phyloP scores from a whole-genome alignment of 1,140 invertebrate species.

The Drosophila athabasca region DNA sequence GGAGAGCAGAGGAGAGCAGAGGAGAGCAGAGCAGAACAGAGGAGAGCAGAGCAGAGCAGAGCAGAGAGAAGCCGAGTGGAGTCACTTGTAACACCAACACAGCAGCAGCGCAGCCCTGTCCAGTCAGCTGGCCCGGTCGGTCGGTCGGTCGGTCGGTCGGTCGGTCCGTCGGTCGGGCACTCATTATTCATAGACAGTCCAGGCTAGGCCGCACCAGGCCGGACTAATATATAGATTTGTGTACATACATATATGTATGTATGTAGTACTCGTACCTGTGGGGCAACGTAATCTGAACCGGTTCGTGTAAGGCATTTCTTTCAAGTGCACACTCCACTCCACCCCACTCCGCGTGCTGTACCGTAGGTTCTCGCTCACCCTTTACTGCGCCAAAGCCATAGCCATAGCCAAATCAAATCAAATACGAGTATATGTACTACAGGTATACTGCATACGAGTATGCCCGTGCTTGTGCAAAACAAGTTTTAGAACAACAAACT shows the following conservation, averaged over 20 bases:
- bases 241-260: neutral
- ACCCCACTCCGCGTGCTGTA: conserved; percentile 9
- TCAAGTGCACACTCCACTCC: conserved; percentile 57
- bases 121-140: neutral
- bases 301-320: conserved; percentile 68
- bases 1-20: neutral
- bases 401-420: conserved; percentile 32
- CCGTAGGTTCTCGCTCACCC: conserved; percentile 62
- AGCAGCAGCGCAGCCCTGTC: conserved; percentile 2
- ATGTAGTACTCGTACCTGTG: neutral
- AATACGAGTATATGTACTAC: conserved; percentile 3
- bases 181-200: conserved; percentile 32
- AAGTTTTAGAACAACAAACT: conserved; percentile 69
- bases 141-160: neutral
- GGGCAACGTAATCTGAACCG: conserved; percentile 37
- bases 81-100: conserved; percentile 40
- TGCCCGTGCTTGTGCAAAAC: conserved; percentile 38
- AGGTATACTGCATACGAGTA: no score
- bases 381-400: conserved; percentile 56
- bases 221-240: conserved; percentile 38
- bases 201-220: no score
- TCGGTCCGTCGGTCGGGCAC: conserved; percentile 3
- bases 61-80: conserved; percentile 2
- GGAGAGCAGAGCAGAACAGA: no score
- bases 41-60: no score